Evolutionary conservation across 2,797 vertebrate species (phyloP), one percentile per base, ranked within the genome.

Genomic region (Aeoliscus strigatus): DNA sequence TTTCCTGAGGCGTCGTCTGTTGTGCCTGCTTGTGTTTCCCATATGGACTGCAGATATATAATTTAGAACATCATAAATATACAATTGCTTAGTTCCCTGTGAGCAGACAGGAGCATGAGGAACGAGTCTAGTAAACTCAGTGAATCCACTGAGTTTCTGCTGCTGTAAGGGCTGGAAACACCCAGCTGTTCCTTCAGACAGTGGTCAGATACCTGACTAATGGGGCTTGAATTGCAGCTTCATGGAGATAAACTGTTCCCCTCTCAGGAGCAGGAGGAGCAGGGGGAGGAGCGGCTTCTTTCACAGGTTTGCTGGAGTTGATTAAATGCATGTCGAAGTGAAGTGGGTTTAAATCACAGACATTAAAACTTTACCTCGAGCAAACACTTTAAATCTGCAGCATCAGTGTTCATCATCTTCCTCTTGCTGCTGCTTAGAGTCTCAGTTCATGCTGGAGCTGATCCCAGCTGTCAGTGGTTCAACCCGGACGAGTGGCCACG

Each of bases 1-100:
- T 79, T 74, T 73, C 75, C 73, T 1, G 51, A 67, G 77, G 74
- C 74, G 36, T 76, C 51, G 69, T 79, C 63, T 75, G 51, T 60
- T 73, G 63, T 61, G 60, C 75, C 68, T 62, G 61, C 69, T 74
- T 50, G 51, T 64, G 53, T 39, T 68, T 52, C 67, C 76, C 84
- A 85, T 86, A 82, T 84, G 83, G 70, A n/a, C 52, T 53, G 4
- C 16, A 47, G 55, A 81, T 83, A 52, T 82, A 84, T 84, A 80
- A 85, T 87, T 79, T 63, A 87, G 48, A 37, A 60, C 43, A 63
- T 80, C 65, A 84, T 86, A 70, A 86, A 84, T 83, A 80, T 61
- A 72, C 66, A 81, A 80, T 82, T 35, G 13, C 18, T 52, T 31
- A 49, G 50, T 38, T 25, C 69, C 60, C 51, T 60, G 51, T 46